These are phyloP conservation scores for Trididemnum clinides DNA, from an alignment of 23 tunicate genomes.

Conservation along the genomic window DNA sequence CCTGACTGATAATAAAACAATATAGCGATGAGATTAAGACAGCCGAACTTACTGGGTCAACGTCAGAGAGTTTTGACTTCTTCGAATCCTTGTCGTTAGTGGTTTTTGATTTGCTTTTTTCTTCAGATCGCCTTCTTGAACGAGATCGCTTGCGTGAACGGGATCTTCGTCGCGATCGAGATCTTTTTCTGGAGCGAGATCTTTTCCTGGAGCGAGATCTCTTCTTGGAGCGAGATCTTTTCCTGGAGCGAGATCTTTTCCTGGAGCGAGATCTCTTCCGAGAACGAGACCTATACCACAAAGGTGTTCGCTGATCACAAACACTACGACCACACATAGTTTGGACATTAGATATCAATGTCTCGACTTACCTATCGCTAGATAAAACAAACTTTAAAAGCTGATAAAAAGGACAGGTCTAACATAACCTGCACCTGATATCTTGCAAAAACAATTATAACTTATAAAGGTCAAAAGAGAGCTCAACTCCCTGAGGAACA, in stretches of 20 bases:
- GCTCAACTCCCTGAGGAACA: too few species aligned
- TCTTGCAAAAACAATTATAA: too few species aligned
- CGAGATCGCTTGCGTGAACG: constrained; percentile 18
- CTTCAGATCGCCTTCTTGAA: constrained; percentile 9
- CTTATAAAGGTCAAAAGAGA: too few species aligned
- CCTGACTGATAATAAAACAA: too few species aligned
- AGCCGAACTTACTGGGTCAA: constrained; percentile 28
- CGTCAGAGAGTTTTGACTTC: constrained; percentile 65
- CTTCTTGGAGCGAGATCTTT: neutral
- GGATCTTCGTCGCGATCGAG: constrained; percentile 44
- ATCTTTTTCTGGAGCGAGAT: constrained; percentile 4
- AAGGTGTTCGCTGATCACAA: too few species aligned
- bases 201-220: neutral
- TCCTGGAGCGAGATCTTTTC: too few species aligned
- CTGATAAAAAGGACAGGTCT: too few species aligned
- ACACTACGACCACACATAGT: too few species aligned
- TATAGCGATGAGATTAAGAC: too few species aligned
- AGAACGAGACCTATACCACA: constrained; percentile 10
- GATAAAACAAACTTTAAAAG: too few species aligned
- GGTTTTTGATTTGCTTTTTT: constrained; percentile 7
- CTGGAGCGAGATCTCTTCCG: constrained; percentile 43
- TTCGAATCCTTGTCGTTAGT: constrained; percentile 18
- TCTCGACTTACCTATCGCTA: too few species aligned
- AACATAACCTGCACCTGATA: neutral
- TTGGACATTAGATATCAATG: too few species aligned